These are phyloP conservation scores for Molorchus minor DNA, from an alignment of 2,888 invertebrate species.

Conservation along the genomic window DNA sequence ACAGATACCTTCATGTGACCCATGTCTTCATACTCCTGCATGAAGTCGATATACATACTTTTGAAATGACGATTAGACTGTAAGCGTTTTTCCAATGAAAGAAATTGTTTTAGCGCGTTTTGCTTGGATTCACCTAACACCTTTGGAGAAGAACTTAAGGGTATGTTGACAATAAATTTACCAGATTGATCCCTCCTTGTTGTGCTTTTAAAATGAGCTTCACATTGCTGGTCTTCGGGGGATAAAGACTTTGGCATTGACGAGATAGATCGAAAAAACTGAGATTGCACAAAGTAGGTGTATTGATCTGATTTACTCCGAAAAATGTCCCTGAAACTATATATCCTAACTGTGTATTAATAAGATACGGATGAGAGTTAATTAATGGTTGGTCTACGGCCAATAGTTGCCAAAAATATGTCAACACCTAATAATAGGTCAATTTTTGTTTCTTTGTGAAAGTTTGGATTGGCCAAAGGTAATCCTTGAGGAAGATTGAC, in stretches of 20 bases:
- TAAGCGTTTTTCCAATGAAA: constrained; percentile 6
- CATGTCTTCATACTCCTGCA: constrained; percentile 3
- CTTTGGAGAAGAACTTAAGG: constrained; percentile 5
- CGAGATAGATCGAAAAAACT: background rate
- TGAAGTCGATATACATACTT: constrained; percentile 2
- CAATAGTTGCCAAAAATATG: background rate
- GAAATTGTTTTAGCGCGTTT: constrained; percentile 3
- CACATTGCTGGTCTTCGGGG: constrained; percentile 5
- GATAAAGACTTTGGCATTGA: constrained; percentile 5
- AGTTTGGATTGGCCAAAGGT: too few relatives aligned
- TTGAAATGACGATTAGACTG: background rate
- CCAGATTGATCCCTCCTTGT: constrained; percentile 1
- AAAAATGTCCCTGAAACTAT: too few relatives aligned
- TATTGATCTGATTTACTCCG: too few relatives aligned
- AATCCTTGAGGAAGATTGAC: background rate
- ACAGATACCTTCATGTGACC: background rate
- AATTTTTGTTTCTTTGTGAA: too few relatives aligned
- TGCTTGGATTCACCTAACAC: constrained; percentile 8
- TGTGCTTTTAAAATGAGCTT: background rate
- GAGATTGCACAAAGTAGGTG: too few relatives aligned
- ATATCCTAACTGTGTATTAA: too few relatives aligned
- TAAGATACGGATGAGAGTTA: too few relatives aligned
- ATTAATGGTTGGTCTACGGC: background rate
- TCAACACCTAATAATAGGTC: background rate
- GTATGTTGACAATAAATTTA: background rate